These are phyloP conservation scores for Monarcha castaneiventris DNA, from an alignment of 2,113 vertebrate genomes.

Conservation along the genomic window DNA sequence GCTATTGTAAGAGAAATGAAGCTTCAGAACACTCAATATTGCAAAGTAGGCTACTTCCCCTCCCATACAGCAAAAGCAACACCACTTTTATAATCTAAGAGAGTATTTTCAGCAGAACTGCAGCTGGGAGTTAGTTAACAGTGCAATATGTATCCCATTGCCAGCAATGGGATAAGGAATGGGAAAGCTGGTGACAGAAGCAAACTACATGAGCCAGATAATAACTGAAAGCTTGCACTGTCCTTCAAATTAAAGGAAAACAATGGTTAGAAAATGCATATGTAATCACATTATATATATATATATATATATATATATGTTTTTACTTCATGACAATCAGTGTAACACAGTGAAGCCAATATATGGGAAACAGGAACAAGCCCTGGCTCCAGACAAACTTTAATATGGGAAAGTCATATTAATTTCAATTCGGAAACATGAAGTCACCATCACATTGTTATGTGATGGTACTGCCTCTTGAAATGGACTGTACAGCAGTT, in stretches of 20 bases:
- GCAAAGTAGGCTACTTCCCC: slow-evolving; percentile 41
- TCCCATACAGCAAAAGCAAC: slow-evolving; percentile 27
- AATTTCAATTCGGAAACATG: background rate
- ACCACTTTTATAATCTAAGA: background rate
- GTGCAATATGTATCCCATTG: background rate
- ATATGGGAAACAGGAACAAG: background rate
- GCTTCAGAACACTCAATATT: background rate
- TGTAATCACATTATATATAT: background rate
- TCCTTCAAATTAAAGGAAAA: background rate
- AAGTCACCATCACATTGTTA: background rate
- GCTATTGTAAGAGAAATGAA: background rate
- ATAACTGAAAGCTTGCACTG: background rate
- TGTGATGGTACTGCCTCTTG: background rate
- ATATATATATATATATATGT: background rate
- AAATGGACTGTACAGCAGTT: background rate
- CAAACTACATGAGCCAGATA: background rate
- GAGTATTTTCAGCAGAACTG: background rate
- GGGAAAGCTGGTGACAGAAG: background rate
- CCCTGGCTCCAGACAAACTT: background rate
- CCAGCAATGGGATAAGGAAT: background rate
- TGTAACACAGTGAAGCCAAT: background rate
- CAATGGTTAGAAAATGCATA: background rate
- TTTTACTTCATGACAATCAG: background rate
- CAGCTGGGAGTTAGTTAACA: background rate
- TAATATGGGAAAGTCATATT: background rate